Evolutionary conservation across 2,888 invertebrate species (phyloP).

Genomic region (Drosophila pseudotalamancana): DNA sequence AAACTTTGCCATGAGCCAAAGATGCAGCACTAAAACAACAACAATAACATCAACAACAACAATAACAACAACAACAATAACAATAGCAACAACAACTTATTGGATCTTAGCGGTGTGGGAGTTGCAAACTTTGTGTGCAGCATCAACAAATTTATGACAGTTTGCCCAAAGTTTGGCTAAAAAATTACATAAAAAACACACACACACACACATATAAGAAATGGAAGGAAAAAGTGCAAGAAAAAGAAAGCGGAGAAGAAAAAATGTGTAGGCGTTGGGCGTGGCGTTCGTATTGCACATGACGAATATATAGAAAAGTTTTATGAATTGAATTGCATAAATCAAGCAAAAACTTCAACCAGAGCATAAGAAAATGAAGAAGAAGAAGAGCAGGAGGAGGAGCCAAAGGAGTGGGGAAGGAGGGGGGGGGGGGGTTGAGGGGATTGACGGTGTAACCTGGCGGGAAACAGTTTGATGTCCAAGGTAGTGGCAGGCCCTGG

Average conservation of each 20-base stretch:
- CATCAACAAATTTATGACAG: constrained; percentile 80
- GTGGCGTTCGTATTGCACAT: constrained; percentile 51
- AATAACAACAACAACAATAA: constrained; percentile 17
- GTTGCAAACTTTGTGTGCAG: constrained; percentile 65
- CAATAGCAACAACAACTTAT: constrained; percentile 25
- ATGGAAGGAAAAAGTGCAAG: constrained; percentile 40
- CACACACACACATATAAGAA: background rate
- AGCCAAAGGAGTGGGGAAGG: background rate
- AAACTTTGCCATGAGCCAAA: constrained; percentile 62
- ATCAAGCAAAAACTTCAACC: constrained; percentile 62
- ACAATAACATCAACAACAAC: constrained; percentile 21
- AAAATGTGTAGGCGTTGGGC: constrained; percentile 43
- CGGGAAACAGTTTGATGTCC: constrained; percentile 19
- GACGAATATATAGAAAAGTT: constrained; percentile 67
- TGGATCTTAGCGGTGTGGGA: constrained; percentile 3
- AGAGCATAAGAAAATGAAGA: constrained; percentile 7
- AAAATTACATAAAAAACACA: constrained; percentile 31
- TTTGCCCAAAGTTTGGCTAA: constrained; percentile 68
- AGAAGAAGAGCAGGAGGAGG: constrained; percentile 6
- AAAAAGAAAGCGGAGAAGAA: constrained; percentile 11
- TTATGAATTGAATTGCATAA: constrained; percentile 81
- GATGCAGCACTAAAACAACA: constrained; percentile 38
- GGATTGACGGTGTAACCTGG: background rate
- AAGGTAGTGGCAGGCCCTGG: constrained; percentile 17
- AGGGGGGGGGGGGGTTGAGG: background rate